Conservation (phyloP, 2,113 vertebrate genomes). For the Cynoglossus semilaevis region DNA sequence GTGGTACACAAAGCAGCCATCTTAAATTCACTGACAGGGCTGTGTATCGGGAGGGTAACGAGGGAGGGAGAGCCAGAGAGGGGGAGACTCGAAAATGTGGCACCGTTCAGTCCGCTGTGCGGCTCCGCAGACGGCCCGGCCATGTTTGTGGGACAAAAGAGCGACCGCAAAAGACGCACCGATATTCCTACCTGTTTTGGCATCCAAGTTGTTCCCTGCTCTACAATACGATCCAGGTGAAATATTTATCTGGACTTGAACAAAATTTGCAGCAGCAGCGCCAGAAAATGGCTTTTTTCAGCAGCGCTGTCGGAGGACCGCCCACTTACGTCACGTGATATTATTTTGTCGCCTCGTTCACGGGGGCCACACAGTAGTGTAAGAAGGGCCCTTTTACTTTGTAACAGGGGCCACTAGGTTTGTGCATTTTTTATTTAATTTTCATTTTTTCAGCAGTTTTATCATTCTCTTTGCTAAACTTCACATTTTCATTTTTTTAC, state of each 20-base stretch:
- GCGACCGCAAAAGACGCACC: slow-evolving; percentile 26
- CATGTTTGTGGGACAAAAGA: slow-evolving; percentile 22
- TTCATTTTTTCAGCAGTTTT: not conserved
- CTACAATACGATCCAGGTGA: slow-evolving; percentile 45
- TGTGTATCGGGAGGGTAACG: slow-evolving; percentile 65
- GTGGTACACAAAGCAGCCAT: slow-evolving; percentile 79
- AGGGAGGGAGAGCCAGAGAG: slow-evolving; percentile 39
- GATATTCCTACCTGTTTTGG: slow-evolving; percentile 65
- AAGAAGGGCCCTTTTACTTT: too few relatives aligned
- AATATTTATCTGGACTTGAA: slow-evolving; percentile 55
- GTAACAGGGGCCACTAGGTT: too few relatives aligned
- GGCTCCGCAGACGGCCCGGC: slow-evolving; percentile 27
- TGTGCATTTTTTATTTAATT: too few relatives aligned
- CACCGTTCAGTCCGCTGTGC: slow-evolving; percentile 52
- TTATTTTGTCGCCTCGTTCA: slow-evolving; percentile 74
- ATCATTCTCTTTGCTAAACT: too few relatives aligned
- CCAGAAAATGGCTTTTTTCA: slow-evolving; percentile 80
- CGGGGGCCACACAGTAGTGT: slow-evolving; percentile 22
- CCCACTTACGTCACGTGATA: slow-evolving; percentile 78
- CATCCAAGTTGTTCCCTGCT: slow-evolving; percentile 55
- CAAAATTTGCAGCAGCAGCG: slow-evolving; percentile 75
- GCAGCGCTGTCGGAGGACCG: slow-evolving; percentile 72
- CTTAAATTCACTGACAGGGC: slow-evolving; percentile 76
- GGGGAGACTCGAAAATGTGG: slow-evolving; percentile 53
- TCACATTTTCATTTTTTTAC: not conserved